A percentile compares a stretch with the other conserved stretches of the same genome.
phyloP scores from a whole-genome alignment of 2,797 vertebrate species.

The Coluber constrictor region DNA sequence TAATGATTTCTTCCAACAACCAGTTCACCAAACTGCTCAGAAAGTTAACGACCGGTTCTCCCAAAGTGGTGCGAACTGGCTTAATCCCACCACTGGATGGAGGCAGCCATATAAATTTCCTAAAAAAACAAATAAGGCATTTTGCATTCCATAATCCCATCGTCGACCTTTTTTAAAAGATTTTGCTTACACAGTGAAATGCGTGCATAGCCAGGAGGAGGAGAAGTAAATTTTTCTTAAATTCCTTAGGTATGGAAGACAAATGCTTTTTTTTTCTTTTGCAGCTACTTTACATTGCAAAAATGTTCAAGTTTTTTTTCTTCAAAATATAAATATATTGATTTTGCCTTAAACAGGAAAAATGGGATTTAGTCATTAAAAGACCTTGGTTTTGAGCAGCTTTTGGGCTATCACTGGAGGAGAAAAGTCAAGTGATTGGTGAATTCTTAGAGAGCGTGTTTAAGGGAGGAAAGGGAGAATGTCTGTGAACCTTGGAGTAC shows the following conservation, averaged over 20 bases:
- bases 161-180: not conserved
- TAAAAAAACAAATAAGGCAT: not conserved
- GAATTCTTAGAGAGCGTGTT: slow-evolving; percentile 37
- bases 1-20: too few species aligned
- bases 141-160: not conserved
- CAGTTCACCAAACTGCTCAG: too few species aligned
- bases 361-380: not conserved
- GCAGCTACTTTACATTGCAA: not conserved
- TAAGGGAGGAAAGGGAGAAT: slow-evolving; percentile 35
- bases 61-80: too few species aligned
- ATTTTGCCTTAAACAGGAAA: not conserved
- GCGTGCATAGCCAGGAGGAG: not conserved
- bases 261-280: slow-evolving; percentile 24
- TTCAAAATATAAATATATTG: not conserved
- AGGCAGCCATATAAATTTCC: not conserved
- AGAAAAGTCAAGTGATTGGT: not conserved
- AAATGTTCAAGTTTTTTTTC: not conserved
- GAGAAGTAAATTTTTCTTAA: not conserved
- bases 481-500: slow-evolving; percentile 34
- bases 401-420: not conserved
- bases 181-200: not conserved
- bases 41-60: too few species aligned
- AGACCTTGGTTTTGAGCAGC: not conserved
- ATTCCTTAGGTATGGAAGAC: not conserved
- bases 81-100: too few species aligned